phyloP scores from a whole-genome alignment of 2,113 vertebrate species.

The Eublepharis macularius region DNA sequence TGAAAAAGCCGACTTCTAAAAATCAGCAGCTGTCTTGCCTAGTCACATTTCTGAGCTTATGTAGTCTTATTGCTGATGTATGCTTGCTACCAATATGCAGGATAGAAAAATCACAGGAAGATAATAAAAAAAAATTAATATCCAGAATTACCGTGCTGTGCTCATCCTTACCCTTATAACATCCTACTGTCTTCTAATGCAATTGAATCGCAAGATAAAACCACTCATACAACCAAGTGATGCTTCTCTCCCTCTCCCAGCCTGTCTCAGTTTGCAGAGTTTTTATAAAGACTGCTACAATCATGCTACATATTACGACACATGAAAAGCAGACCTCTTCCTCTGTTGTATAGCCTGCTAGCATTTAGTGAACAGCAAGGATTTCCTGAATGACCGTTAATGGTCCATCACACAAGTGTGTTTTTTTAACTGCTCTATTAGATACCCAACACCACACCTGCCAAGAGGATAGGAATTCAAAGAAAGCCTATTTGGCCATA shows the following conservation, averaged over 20 bases:
- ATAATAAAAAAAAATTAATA: constrained; percentile 71
- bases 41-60: constrained; percentile 61
- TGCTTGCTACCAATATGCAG: constrained; percentile 60
- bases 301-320: constrained; percentile 23
- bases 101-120: constrained; percentile 58
- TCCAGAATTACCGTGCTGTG: constrained; percentile 63
- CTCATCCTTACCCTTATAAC: constrained; percentile 49
- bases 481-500: neutral
- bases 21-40: constrained; percentile 49
- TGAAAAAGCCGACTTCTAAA: constrained; percentile 65
- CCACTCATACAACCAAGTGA: constrained; percentile 39
- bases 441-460: neutral
- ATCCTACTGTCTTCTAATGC: constrained; percentile 46
- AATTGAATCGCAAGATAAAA: constrained; percentile 48
- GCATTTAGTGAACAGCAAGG: neutral
- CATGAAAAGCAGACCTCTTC: neutral
- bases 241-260: neutral
- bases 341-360: neutral
- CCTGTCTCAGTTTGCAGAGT: neutral
- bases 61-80: constrained; percentile 63
- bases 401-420: neutral
- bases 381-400: neutral
- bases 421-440: neutral
- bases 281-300: constrained; percentile 1
- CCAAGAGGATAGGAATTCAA: neutral